phyloP scores from a whole-genome alignment of 2,797 vertebrate species.

The Artibeus lituratus region DNA sequence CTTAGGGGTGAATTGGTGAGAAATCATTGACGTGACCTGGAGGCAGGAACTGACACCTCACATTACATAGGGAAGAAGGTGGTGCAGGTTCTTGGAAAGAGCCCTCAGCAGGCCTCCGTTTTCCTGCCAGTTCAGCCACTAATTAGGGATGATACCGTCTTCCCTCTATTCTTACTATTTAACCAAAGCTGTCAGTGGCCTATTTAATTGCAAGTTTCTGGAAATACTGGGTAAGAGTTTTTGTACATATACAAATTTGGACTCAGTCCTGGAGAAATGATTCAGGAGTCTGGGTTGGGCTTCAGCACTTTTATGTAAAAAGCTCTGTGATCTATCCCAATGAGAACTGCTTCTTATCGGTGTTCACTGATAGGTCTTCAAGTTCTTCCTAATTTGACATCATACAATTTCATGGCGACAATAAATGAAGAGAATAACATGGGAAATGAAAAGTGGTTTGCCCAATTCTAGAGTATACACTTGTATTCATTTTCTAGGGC shows the following conservation, averaged over 20 bases:
- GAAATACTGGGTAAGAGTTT: not conserved
- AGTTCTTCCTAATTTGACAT: not conserved
- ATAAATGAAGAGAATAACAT: not conserved
- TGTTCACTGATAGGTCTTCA: not conserved
- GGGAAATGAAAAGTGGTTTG: not conserved
- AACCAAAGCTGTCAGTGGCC: not conserved
- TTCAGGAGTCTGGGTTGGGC: not conserved
- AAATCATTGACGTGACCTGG: not conserved
- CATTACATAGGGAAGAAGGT: not conserved
- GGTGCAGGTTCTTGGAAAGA: not conserved
- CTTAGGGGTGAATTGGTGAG: not conserved
- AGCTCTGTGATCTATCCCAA: not conserved
- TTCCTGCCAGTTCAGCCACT: not conserved
- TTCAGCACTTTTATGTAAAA: not conserved
- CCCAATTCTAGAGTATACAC: not conserved
- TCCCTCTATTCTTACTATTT: not conserved
- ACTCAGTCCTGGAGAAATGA: not conserved
- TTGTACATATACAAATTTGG: not conserved
- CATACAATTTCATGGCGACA: not conserved
- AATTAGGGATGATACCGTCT: not conserved
- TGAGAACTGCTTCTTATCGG: not conserved
- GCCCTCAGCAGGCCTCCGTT: not conserved
- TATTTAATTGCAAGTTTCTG: not conserved
- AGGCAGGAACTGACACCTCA: not conserved
- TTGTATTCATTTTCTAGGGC: not conserved